Conservation (phyloP, 2,113 vertebrate genomes). For the Narcine bancroftii region DNA sequence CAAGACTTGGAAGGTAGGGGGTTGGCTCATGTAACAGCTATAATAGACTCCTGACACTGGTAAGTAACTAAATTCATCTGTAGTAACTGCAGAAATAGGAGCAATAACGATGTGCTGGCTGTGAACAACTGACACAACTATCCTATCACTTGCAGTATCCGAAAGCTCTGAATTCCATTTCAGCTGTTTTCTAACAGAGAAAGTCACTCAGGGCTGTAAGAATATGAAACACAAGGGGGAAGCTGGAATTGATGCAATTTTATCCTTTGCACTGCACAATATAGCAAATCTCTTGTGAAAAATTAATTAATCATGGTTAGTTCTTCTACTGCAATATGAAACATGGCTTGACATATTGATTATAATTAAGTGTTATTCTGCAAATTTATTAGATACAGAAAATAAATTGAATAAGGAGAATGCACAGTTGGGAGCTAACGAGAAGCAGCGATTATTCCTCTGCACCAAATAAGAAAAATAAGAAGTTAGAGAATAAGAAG, state of each 20-base stretch:
- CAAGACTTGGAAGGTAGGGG: conserved; percentile 26
- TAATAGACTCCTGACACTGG: conserved; percentile 38
- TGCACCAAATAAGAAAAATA: background rate
- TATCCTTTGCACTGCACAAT: background rate
- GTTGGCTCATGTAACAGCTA: conserved; percentile 38
- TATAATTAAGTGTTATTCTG: background rate
- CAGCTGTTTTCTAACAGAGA: conserved; percentile 43
- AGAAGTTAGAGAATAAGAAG: background rate
- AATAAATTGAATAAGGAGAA: background rate
- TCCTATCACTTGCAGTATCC: conserved; percentile 38
- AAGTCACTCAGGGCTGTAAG: conserved; percentile 42
- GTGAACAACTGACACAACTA: conserved; percentile 22
- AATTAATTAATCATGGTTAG: conserved; percentile 21
- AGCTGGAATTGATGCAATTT: conserved; percentile 20
- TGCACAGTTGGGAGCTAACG: background rate
- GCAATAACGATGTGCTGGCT: conserved; percentile 33
- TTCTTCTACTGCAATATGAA: background rate
- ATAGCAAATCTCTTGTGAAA: conserved; percentile 15
- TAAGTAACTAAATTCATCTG: conserved; percentile 38
- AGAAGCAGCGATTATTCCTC: background rate
- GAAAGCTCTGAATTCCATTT: conserved; percentile 36
- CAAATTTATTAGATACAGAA: conserved; percentile 19
- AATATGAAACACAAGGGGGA: conserved; percentile 36
- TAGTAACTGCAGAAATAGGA: conserved; percentile 30
- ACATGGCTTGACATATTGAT: conserved; percentile 11